Percentiles rank a stretch among this genome's conserved stretches.
Conservation (phyloP, 37 sponge, comb jelly and placozoan genomes). For the Halichondria panicea region DNA sequence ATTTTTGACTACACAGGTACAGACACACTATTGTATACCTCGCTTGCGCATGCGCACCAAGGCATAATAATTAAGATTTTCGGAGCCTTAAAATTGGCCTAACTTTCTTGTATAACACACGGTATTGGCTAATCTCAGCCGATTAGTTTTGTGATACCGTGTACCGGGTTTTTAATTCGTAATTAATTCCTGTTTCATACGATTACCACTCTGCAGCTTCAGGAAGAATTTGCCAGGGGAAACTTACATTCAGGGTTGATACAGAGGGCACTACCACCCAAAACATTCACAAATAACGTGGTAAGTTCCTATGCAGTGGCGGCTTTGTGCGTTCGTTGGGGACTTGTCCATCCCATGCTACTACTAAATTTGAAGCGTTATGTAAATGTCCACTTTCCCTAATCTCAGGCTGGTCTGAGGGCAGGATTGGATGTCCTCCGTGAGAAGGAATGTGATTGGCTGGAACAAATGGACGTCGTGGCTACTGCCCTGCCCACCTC, state of each 20-base stretch:
- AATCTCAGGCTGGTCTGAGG: conserved; percentile 31
- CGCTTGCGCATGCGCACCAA: too few relatives aligned
- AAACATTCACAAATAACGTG: conserved; percentile 72
- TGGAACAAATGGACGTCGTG: conserved; percentile 67
- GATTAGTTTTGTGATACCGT: too few relatives aligned
- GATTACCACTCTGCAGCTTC: conserved; percentile 58
- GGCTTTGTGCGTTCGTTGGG: neutral
- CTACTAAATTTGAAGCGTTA: neutral
- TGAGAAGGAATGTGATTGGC: conserved; percentile 53
- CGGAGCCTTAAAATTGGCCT: too few relatives aligned
- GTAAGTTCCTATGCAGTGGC: conserved; percentile 17
- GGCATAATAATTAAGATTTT: too few relatives aligned
- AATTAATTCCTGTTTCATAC: too few relatives aligned
- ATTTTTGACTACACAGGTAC: too few relatives aligned
- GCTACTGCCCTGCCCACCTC: neutral
- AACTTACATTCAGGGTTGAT: conserved; percentile 52
- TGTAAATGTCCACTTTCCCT: neutral
- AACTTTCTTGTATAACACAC: too few relatives aligned
- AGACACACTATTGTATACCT: too few relatives aligned
- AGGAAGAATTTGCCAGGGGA: conserved; percentile 57
- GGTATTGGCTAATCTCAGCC: too few relatives aligned
- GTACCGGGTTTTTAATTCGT: too few relatives aligned
- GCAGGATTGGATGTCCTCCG: conserved; percentile 32
- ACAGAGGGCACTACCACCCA: conserved; percentile 20
- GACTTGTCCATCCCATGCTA: neutral